These are phyloP conservation scores for Lasioglossum malachurum DNA, from an alignment of 2,888 invertebrate genomes.

Conservation along the genomic window DNA sequence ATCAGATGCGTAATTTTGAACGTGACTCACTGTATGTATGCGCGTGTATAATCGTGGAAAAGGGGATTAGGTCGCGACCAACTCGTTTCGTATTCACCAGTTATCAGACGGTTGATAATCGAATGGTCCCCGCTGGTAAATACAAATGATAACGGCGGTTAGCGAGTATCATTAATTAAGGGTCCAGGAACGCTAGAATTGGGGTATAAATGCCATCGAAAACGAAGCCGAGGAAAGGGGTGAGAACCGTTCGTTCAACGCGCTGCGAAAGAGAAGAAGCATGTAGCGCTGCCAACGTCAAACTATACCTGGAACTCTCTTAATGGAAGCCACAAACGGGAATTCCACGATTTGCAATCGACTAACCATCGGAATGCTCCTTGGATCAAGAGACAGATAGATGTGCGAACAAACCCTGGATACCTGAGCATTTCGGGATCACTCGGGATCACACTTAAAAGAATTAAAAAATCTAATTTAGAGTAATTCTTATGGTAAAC, in stretches of 20 bases:
- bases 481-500: no score
- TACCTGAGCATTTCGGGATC: slow-evolving; percentile 39
- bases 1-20: not conserved
- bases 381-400: slow-evolving; percentile 60
- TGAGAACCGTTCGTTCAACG: slow-evolving; percentile 24
- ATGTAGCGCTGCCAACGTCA: slow-evolving; percentile 11
- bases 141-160: slow-evolving; percentile 15
- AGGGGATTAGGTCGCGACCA: not conserved
- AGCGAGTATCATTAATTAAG: slow-evolving; percentile 39
- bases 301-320: slow-evolving; percentile 52
- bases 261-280: slow-evolving; percentile 19
- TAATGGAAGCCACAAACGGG: slow-evolving; percentile 63
- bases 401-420: slow-evolving; percentile 33
- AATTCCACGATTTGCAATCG: slow-evolving; percentile 63
- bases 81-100: not conserved
- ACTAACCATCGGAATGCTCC: slow-evolving; percentile 59
- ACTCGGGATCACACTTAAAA: no score
- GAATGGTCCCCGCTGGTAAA: not conserved
- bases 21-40: not conserved
- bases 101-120: slow-evolving; percentile 26
- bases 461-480: no score
- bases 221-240: slow-evolving; percentile 30
- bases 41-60: not conserved
- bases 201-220: slow-evolving; percentile 26
- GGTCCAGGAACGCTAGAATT: slow-evolving; percentile 13